Evolutionary conservation across 2,113 vertebrate species (phyloP).

Genomic region (Tetrao urogallus): DNA sequence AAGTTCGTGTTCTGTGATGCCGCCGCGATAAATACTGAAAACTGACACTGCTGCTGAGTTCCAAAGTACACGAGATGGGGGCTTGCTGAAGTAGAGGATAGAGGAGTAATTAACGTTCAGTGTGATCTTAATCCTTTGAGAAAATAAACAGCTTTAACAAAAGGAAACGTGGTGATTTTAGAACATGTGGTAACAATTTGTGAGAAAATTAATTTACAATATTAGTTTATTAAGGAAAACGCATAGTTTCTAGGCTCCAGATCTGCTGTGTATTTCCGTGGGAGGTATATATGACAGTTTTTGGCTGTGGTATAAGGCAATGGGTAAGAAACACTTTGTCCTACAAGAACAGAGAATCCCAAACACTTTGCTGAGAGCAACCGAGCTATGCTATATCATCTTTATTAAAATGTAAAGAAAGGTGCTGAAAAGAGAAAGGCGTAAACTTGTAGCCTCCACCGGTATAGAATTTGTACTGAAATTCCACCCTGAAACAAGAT

Average conservation of each 20-base stretch:
- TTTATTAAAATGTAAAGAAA: constrained; percentile 86
- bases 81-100: not conserved
- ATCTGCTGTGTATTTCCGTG: constrained; percentile 15
- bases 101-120: not conserved
- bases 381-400: constrained; percentile 78
- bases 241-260: constrained; percentile 54
- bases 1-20: not conserved
- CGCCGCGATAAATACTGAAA: not conserved
- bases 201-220: constrained; percentile 64
- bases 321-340: constrained; percentile 73
- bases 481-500: constrained; percentile 90
- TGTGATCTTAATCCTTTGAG: constrained; percentile 10
- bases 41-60: not conserved
- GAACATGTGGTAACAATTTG: constrained; percentile 29
- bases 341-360: constrained; percentile 45
- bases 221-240: constrained; percentile 67
- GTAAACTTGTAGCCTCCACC: constrained; percentile 93
- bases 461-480: constrained; percentile 97
- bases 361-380: constrained; percentile 22
- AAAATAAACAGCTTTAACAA: constrained; percentile 22
- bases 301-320: constrained; percentile 85
- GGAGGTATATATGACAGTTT: constrained; percentile 75
- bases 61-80: not conserved
- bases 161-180: not conserved
- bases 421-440: constrained; percentile 91